These are phyloP conservation scores for Forficula auricularia DNA, from an alignment of 1,140 invertebrate species.

Conservation along the genomic window DNA sequence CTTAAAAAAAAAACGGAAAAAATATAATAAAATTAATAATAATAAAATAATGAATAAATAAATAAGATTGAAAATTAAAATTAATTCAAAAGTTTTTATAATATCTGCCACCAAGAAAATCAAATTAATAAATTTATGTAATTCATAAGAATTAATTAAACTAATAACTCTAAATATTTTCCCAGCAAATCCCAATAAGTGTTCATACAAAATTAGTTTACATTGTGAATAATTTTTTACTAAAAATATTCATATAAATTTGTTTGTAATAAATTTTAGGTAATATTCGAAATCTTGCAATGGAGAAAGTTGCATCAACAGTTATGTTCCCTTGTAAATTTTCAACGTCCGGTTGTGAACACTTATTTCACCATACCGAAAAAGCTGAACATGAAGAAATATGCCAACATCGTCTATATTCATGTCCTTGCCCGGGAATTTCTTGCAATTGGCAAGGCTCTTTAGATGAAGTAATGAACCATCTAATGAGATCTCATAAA, in stretches of 20 bases:
- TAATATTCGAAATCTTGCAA: conserved; percentile 93
- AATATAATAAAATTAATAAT: no score
- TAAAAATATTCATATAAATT: background rate
- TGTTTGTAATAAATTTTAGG: conserved; percentile 33
- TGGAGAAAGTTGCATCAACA: conserved; percentile 97
- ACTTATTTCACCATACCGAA: conserved; percentile 84
- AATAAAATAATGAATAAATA: no score
- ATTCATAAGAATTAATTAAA: no score
- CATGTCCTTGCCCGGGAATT: conserved; percentile 94
- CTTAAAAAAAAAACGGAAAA: no score
- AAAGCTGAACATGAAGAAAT: conserved; percentile 97
- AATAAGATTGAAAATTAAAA: no score
- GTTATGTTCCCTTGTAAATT: conserved; percentile 99
- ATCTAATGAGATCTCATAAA: conserved; percentile 94
- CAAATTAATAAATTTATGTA: no score
- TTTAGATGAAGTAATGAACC: conserved; percentile 90
- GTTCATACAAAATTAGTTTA: no score
- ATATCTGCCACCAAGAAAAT: no score
- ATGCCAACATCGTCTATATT: conserved; percentile 93
- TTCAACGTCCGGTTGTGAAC: conserved; percentile 83
- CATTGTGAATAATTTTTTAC: background rate
- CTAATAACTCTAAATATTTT: no score
- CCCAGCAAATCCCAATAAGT: no score
- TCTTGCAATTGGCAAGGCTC: conserved; percentile 98
- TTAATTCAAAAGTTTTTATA: no score